A percentile compares a stretch with the other conserved stretches of the same genome.
These are phyloP conservation scores for Lasioglossum villosulum DNA, from an alignment of 2,888 invertebrate species.

Conservation along the genomic window DNA sequence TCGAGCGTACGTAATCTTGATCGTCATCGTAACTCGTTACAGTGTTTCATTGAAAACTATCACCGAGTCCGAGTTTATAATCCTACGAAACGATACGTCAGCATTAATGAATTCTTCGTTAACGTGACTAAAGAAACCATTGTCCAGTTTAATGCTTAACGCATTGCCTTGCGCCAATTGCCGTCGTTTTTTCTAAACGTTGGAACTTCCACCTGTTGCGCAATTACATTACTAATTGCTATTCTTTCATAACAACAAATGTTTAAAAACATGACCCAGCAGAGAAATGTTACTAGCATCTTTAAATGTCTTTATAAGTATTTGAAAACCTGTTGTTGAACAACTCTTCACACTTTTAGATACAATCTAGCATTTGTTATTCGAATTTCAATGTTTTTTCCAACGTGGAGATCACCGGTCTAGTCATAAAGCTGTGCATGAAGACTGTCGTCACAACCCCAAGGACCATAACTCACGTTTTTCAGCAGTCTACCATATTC, in stretches of 20 bases:
- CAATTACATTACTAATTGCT: background rate
- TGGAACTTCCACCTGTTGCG: background rate
- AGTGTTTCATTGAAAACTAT: background rate
- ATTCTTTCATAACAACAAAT: background rate
- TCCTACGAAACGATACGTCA: constrained; percentile 1
- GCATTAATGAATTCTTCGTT: background rate
- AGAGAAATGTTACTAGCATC: too few relatives aligned
- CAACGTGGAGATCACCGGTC: background rate
- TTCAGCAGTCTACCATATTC: background rate
- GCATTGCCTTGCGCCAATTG: background rate
- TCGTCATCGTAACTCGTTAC: background rate
- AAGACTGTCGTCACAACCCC: background rate
- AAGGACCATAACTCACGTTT: background rate
- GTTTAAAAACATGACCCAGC: background rate
- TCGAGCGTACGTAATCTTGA: constrained; percentile 16
- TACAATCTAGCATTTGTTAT: too few relatives aligned
- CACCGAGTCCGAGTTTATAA: background rate
- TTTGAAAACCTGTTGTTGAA: too few relatives aligned
- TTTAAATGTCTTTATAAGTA: too few relatives aligned
- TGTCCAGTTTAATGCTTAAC: background rate
- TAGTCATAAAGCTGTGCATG: background rate
- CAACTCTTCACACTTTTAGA: too few relatives aligned
- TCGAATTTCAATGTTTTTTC: too few relatives aligned
- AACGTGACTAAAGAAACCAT: background rate
- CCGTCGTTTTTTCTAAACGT: background rate